Base-by-base conservation (phyloP, 2,113 vertebrate species). In the Hypanus sabinus region DNA sequence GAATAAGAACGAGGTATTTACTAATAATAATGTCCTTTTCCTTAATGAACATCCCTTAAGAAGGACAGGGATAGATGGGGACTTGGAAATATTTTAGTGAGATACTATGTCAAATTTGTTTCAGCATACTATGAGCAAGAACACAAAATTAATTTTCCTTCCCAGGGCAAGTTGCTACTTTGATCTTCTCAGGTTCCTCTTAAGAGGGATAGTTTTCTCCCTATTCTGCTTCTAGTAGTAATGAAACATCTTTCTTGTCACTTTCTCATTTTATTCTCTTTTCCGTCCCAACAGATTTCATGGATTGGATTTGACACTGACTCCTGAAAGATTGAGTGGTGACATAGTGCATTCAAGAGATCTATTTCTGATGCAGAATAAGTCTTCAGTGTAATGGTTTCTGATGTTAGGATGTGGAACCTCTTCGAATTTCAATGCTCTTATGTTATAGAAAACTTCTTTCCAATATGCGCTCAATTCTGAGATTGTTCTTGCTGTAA, bases 391-490 rank as follows among this genome's bases (percentile, higher is more conserved):
- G 57, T 16, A 27, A 62, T 88, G 30, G 30, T 65, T 88, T 68
- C 85, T 90, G 76, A 10, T 36, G n/a, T 79, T 79, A n/a, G 83
- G 57, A 88, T 27, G n/a, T 88, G 83, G 57, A 88, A 55, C 57
- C 57, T 12, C 27, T n/a, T 62, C 55, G 27, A 90, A 33, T 62
- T 65, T 90, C 60, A 20, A 65, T 33, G 33, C 14, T 90, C 60
- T 90, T 87, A 62, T n/a, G 62, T 60, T 90, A 33, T 62, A n/a
- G n/a, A 33, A 60, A 65, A 90, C 62, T 88, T 62, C 3, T 57
- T 88, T 88, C 30, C 57, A n/a, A 24, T 55, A 3, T 88, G 83
- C 57, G 55, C 27, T 87, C 14, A 30, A n/a, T 88, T 88, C 85
- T 33, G 5, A n/a, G 57, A 88, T 65, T 88, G 60, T 36, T 65